Percentiles rank a stretch among this genome's conserved stretches.
phyloP scores from a whole-genome alignment of 2,888 invertebrate genomes.

The Andrena hattorfiana region DNA sequence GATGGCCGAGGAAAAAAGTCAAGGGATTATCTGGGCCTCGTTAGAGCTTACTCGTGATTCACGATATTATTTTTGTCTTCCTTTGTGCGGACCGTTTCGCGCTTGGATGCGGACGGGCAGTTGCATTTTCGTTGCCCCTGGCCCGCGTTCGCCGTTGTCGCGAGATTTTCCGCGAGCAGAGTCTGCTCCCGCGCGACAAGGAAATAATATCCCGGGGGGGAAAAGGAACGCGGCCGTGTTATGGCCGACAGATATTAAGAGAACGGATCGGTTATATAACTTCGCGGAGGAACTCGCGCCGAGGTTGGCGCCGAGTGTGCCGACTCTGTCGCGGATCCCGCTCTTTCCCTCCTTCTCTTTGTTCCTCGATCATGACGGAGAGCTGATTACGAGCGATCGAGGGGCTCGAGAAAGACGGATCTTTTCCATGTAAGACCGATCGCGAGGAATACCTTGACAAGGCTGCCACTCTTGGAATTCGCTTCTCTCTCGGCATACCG shows the following conservation, averaged over 20 bases:
- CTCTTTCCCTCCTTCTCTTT: background rate
- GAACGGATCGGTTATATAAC: constrained; percentile 22
- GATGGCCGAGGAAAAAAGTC: constrained; percentile 36
- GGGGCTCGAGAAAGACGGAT: constrained; percentile 36
- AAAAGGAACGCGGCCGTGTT: constrained; percentile 3
- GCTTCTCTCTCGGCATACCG: constrained; percentile 65
- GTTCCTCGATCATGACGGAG: background rate
- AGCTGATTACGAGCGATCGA: constrained; percentile 21
- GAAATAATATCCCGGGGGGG: background rate
- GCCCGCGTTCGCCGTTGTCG: background rate
- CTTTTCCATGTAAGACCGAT: constrained; percentile 56
- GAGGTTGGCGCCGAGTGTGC: background rate
- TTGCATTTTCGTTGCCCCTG: background rate
- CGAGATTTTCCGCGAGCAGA: background rate
- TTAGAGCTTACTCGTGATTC: constrained; percentile 45
- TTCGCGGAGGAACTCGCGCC: background rate
- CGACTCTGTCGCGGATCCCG: background rate
- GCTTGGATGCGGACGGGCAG: background rate
- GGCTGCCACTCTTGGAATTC: constrained; percentile 74
- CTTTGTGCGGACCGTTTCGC: background rate
- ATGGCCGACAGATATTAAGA: background rate
- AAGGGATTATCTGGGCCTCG: constrained; percentile 44
- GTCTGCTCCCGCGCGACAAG: background rate
- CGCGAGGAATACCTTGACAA: constrained; percentile 73
- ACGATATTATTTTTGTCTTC: constrained; percentile 34